phyloP scores from a whole-genome alignment of 2,797 vertebrate genomes.

The Myiotriccus ornatus region DNA sequence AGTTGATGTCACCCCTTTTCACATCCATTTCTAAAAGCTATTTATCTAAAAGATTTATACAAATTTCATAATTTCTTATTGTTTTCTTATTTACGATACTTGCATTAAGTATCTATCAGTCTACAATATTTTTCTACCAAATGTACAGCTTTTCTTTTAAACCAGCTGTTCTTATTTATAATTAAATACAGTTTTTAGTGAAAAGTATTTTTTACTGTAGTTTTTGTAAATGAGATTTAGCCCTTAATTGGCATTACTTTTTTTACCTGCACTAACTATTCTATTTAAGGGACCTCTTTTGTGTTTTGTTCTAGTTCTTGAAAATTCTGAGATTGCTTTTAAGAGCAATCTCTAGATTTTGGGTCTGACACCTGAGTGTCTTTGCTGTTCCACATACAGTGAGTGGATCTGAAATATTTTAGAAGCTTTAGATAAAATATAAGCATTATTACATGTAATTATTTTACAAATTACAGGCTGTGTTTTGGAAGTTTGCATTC shows the following conservation, averaged over 20 bases:
- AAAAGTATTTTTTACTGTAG: background rate
- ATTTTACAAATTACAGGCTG: background rate
- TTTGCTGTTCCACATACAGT: background rate
- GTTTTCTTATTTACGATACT: background rate
- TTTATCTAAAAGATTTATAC: background rate
- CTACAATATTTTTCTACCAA: background rate
- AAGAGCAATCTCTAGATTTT: background rate
- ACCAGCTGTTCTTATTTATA: background rate
- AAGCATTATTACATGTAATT: background rate
- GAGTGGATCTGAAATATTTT: background rate
- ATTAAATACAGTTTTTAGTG: background rate
- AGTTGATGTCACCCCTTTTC: background rate
- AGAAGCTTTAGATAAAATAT: background rate
- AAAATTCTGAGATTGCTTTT: background rate
- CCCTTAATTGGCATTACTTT: background rate
- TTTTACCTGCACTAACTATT: background rate
- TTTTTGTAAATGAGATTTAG: background rate
- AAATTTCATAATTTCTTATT: background rate
- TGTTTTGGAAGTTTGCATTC: background rate
- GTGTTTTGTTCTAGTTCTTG: background rate
- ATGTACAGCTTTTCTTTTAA: background rate
- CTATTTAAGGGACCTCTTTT: background rate
- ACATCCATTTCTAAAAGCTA: background rate
- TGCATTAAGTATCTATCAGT: background rate
- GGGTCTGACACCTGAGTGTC: background rate